Evolutionary conservation across 35 echinoderm and acorn worm genomes (phyloP).

Genomic region (Ophiothrix spiculata): DNA sequence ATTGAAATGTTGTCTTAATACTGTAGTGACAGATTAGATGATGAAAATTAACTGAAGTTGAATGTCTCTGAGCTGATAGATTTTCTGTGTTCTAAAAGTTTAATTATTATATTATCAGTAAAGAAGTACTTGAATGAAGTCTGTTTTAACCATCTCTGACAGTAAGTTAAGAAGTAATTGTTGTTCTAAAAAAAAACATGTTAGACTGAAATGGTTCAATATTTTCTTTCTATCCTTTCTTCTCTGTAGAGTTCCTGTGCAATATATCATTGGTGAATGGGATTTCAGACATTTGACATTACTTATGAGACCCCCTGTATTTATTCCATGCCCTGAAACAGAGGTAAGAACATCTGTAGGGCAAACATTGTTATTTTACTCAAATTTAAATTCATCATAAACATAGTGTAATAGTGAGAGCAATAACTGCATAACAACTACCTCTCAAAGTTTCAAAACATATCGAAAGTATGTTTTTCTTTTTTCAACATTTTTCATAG

Average conservation of each 20-base stretch:
- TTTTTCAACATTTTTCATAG: too few species aligned
- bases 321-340: constrained; percentile 83
- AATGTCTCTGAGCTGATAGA: background rate
- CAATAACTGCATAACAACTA: too few species aligned
- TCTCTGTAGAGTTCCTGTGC: constrained; percentile 66
- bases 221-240: background rate
- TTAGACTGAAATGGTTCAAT: background rate
- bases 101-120: background rate
- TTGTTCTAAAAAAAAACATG: background rate
- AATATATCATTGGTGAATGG: constrained; percentile 97
- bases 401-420: too few species aligned
- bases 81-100: background rate
- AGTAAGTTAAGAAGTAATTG: background rate
- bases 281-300: constrained; percentile 84
- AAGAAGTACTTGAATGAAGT: background rate
- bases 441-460: too few species aligned
- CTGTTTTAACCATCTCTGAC: background rate
- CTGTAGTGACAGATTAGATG: too few species aligned
- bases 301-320: constrained; percentile 73
- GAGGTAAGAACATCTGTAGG: constrained; percentile 56
- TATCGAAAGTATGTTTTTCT: too few species aligned
- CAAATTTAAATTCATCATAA: too few species aligned
- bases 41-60: too few species aligned
- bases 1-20: too few species aligned
- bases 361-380: background rate